A percentile compares a stretch with the other conserved stretches of the same genome.
Conservation (phyloP, 2,113 vertebrate genomes). For the Crotalus tigris region DNA sequence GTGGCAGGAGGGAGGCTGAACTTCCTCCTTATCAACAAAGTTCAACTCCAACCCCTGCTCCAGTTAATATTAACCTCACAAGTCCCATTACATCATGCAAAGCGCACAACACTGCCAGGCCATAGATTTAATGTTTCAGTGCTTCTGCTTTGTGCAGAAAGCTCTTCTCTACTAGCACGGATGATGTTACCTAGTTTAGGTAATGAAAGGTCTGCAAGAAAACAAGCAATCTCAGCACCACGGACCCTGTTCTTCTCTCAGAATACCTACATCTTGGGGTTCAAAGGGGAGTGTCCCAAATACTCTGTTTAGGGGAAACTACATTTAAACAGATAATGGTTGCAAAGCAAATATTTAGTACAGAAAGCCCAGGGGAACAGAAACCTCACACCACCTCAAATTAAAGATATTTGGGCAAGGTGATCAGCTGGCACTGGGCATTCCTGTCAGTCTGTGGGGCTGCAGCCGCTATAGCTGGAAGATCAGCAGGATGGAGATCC, state of each 20-base stretch:
- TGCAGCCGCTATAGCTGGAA: not conserved
- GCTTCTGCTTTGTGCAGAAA: not conserved
- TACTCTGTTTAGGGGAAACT: not conserved
- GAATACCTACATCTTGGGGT: not conserved
- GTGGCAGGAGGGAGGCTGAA: not conserved
- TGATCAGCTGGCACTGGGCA: not conserved
- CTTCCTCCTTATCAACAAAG: not conserved
- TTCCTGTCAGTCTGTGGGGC: not conserved
- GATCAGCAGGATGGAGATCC: not conserved
- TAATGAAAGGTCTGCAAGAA: not conserved
- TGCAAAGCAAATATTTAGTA: not conserved
- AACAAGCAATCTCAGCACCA: too few species aligned
- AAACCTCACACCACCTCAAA: not conserved
- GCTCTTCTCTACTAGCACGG: not conserved
- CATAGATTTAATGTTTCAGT: not conserved
- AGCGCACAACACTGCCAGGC: not conserved
- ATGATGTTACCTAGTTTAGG: not conserved
- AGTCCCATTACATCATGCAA: not conserved
- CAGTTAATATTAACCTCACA: not conserved
- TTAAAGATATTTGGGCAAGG: not conserved
- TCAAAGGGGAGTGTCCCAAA: not conserved
- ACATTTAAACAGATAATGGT: not conserved
- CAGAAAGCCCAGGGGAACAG: not conserved
- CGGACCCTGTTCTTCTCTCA: not conserved
- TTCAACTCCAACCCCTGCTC: not conserved